Evolutionary conservation across 1,140 invertebrate species (phyloP).

Genomic region (Drosophila yakuba): DNA sequence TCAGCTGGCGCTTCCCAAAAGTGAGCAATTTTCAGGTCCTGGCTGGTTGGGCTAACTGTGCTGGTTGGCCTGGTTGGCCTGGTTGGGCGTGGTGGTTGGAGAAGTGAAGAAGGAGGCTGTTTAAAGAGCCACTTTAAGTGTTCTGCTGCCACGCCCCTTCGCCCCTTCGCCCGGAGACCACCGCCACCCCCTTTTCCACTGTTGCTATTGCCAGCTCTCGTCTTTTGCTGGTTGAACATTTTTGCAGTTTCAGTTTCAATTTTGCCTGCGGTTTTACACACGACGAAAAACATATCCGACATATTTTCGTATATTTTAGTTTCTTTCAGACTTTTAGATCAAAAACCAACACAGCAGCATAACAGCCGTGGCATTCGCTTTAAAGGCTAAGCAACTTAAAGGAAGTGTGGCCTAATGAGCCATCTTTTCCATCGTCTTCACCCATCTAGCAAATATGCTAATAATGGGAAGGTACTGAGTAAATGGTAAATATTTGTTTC

Average conservation of each 20-base stretch:
- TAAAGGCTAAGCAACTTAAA: no score
- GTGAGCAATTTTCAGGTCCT: slow-evolving; percentile 37
- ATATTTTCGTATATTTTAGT: neutral
- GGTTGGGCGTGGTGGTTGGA: neutral
- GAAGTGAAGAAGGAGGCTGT: slow-evolving; percentile 21
- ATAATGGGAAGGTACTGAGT: no score
- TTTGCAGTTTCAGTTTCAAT: slow-evolving; percentile 36
- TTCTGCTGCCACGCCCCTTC: slow-evolving; percentile 11
- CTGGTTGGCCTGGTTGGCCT: neutral
- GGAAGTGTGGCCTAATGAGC: no score
- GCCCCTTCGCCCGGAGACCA: neutral
- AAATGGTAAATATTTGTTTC: neutral
- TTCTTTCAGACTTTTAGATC: neutral
- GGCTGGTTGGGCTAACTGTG: neutral
- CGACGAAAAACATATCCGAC: neutral
- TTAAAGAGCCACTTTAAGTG: slow-evolving; percentile 62
- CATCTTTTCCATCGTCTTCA: no score
- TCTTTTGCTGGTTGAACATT: slow-evolving; percentile 7
- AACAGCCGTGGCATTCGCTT: no score
- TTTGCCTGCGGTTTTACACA: slow-evolving; percentile 29
- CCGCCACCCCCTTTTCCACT: slow-evolving; percentile 7
- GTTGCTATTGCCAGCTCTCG: slow-evolving; percentile 33
- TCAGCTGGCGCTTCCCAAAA: slow-evolving; percentile 19
- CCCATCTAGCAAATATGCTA: no score
- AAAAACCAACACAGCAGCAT: neutral